phyloP scores from a whole-genome alignment of 2,888 invertebrate genomes.

The Erebia aethiops region DNA sequence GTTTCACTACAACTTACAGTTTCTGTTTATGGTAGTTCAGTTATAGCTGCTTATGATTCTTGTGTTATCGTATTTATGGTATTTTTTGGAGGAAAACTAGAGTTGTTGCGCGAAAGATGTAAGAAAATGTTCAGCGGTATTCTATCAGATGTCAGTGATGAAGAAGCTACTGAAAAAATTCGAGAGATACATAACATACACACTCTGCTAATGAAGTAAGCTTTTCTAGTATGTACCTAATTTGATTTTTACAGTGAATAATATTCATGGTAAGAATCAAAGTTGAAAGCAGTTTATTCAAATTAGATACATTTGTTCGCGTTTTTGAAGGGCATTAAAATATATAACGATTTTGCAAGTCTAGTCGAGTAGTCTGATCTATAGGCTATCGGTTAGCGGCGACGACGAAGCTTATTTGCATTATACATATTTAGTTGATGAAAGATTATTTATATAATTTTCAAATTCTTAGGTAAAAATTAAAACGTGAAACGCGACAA shows the following conservation, averaged over 20 bases:
- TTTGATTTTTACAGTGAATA: neutral
- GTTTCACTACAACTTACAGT: slow-evolving; percentile 57
- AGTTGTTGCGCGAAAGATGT: slow-evolving; percentile 63
- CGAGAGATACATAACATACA: slow-evolving; percentile 60
- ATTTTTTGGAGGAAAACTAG: slow-evolving; percentile 68
- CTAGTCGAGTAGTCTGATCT: too few species aligned
- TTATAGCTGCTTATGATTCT: slow-evolving; percentile 65
- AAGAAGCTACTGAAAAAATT: slow-evolving; percentile 48
- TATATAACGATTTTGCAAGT: too few species aligned
- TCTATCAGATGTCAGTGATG: slow-evolving; percentile 45
- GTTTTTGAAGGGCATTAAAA: too few species aligned
- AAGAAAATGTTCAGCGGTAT: slow-evolving; percentile 54
- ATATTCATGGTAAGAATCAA: neutral
- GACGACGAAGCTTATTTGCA: too few species aligned
- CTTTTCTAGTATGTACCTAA: neutral
- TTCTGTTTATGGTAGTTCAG: slow-evolving; percentile 58
- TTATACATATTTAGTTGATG: too few species aligned
- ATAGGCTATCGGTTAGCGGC: too few species aligned
- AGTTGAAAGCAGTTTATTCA: too few species aligned
- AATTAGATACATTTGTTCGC: too few species aligned
- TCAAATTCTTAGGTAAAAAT: too few species aligned
- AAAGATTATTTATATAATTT: too few species aligned
- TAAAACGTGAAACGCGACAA: too few species aligned
- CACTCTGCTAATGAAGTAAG: slow-evolving; percentile 61
- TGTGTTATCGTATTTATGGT: slow-evolving; percentile 63